Evolutionary conservation across 2,797 vertebrate genomes (phyloP), one percentile per base, ranked within the genome.

Genomic region (Cirrhinus mrigala): DNA sequence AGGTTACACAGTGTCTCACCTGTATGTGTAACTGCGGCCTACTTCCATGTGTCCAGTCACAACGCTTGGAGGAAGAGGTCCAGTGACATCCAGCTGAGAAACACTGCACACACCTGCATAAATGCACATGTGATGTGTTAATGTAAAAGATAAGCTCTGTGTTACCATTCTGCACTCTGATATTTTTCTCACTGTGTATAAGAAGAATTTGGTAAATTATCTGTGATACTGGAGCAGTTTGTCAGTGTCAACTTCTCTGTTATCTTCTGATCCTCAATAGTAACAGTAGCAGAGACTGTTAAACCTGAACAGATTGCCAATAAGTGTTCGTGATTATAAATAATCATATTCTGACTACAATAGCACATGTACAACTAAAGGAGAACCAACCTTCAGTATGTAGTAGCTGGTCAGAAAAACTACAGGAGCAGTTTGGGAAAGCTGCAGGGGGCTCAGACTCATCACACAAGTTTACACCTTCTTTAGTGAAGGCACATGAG

Each of bases 371-470:
- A 27, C 3, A 48, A 58, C 29, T 73, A 12, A 79, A 2, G 2
- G 12, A 29, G 5, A 20, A 89, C 91, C 88, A 18, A 95, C 94
- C 93, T 85, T 79, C 29, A 50, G 52, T 9, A 54, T 88, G 81
- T 20, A 92, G 68, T 0, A 0, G 0, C 0, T 64, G 44, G 0
- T 52, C 44, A 12, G 77, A 3, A 2, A 94, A 80, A 24, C 1
- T 52, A 84, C 92, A 95, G 87, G 81, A 93, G 89, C 95, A 95
- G 11, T 80, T n/a, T 87, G 92, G 93, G 82, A 94, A 94, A 2
- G 24, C 44, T 58, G 85, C 75, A 50, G 4, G n/a, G 18, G 5
- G 22, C 2, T 6, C 27, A 9, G 0, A 0, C 0, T 0, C 0
- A 8, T 15, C n/a, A 89, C 90, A 87, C 12, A 88, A 9, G 14